phyloP scores from a whole-genome alignment of 2,797 vertebrate species.

The Sebastes hubbsi region DNA sequence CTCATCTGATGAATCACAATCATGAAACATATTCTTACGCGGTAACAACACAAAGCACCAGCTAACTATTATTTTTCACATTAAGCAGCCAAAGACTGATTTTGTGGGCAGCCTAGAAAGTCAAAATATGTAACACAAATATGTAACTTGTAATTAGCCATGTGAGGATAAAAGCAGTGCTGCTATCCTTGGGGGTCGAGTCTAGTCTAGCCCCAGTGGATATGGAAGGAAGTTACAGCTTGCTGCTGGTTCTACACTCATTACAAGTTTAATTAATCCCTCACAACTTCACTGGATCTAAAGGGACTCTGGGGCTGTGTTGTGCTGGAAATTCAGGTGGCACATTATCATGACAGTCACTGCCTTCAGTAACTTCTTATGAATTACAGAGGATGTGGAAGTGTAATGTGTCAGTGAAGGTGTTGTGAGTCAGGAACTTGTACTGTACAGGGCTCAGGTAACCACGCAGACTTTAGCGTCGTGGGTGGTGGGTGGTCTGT shows the following conservation, averaged over 20 bases:
- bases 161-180: slow-evolving; percentile 70
- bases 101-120: slow-evolving; percentile 34
- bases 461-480: slow-evolving; percentile 16
- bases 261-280: slow-evolving; percentile 81
- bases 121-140: slow-evolving; percentile 69
- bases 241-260: slow-evolving; percentile 69
- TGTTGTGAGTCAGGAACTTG: slow-evolving; percentile 37
- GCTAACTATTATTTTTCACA: neutral
- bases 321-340: slow-evolving; percentile 53
- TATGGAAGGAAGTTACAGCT: slow-evolving; percentile 60
- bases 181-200: slow-evolving; percentile 47
- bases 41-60: neutral
- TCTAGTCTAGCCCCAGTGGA: slow-evolving; percentile 56
- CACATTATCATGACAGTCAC: slow-evolving; percentile 37
- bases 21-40: slow-evolving; percentile 8
- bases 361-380: slow-evolving; percentile 66
- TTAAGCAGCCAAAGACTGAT: neutral
- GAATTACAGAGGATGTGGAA: slow-evolving; percentile 48
- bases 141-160: slow-evolving; percentile 72
- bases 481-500: slow-evolving; percentile 39
- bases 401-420: slow-evolving; percentile 27
- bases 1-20: slow-evolving; percentile 83
- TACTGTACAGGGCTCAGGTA: slow-evolving; percentile 20
- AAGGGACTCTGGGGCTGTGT: slow-evolving; percentile 56
- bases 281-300: slow-evolving; percentile 66